phyloP scores from a whole-genome alignment of 1,140 invertebrate species.

The Diabrotica virgifera region DNA sequence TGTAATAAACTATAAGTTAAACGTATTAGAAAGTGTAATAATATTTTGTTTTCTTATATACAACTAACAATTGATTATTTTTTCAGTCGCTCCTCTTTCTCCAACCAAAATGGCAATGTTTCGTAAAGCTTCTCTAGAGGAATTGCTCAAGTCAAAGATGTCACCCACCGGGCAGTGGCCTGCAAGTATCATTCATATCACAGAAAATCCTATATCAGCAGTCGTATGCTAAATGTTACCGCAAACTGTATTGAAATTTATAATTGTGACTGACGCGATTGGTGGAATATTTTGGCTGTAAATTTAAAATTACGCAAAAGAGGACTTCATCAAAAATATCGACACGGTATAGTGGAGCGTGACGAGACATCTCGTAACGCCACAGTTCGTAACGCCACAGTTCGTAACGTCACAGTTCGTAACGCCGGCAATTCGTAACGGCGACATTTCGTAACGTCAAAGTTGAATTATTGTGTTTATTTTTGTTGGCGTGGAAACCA shows the following conservation, averaged over 20 bases:
- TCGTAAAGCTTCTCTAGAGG: slow-evolving; percentile 58
- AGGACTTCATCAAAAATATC: neutral
- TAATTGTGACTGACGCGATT: slow-evolving; percentile 14
- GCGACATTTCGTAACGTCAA: too few relatives aligned
- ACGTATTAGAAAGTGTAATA: too few relatives aligned
- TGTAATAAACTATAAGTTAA: too few relatives aligned
- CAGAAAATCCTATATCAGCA: slow-evolving; percentile 74
- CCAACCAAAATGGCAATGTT: slow-evolving; percentile 66
- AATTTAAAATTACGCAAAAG: slow-evolving; percentile 1
- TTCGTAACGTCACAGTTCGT: too few relatives aligned
- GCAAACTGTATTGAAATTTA: slow-evolving; percentile 44
- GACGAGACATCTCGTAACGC: too few relatives aligned
- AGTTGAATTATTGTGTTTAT: too few relatives aligned
- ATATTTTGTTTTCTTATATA: too few relatives aligned
- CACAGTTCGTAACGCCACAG: too few relatives aligned
- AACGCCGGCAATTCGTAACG: too few relatives aligned
- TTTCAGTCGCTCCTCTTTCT: slow-evolving; percentile 67
- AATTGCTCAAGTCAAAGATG: slow-evolving; percentile 47
- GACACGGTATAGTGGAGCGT: slow-evolving; percentile 8
- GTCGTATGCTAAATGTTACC: slow-evolving; percentile 62
- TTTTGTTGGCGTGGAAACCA: too few relatives aligned
- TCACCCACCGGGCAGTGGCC: slow-evolving; percentile 47
- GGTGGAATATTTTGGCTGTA: slow-evolving; percentile 14
- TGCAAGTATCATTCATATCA: slow-evolving; percentile 69
- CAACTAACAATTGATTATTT: neutral